Base-by-base conservation (phyloP, 2,113 vertebrate genomes). In the Muntiacus muntjak region DNA sequence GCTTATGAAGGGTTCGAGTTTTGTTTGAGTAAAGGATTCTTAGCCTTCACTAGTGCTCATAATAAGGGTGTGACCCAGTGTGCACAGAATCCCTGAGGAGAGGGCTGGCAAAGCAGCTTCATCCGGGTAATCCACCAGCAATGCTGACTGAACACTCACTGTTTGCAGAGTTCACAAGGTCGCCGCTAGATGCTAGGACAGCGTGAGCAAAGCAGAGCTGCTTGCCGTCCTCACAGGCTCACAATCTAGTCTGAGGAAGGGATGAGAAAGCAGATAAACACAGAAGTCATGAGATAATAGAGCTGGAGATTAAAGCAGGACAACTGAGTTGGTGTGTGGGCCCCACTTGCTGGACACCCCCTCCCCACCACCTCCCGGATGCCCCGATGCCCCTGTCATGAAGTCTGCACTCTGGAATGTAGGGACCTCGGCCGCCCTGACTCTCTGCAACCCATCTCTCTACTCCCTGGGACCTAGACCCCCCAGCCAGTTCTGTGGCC, bases 231-330 rank as follows among this genome's bases (percentile, higher is more conserved):
- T 88, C 83, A 33, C 13, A 3, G 92, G 36, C 40, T 87, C 55
- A 21, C 78, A 19, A 6, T 74, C 67, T 92, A 19, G 67, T 83
- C 81, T 76, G 55, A 88, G 50, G 81, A 36, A 76, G 28, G 14
- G 45, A 52, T 4, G 10, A 90, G 52, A 89, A 94, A 82, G 57
- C 45, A 71, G 58, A 52, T 33, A 36, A 81, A 58, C 25, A 6
- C 14, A 11, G 19, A 43, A 86, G 17, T 92, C 50, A 1, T 0
- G 14, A 12, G 58, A 36, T 92, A 54, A 6, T 62, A 67, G 45
- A 58, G 87, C 47, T 67, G 47, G 57, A 50, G 47, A 91, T 82
- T 92, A 78, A 76, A 89, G 58, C 15, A 58, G 74, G n/a, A 8
- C 54, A 19, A 19, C 64, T 10, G 8, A 60, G 43, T 26, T 26